Evolutionary conservation across 2,113 vertebrate genomes (phyloP).

Genomic region (Entelurus aequoreus): DNA sequence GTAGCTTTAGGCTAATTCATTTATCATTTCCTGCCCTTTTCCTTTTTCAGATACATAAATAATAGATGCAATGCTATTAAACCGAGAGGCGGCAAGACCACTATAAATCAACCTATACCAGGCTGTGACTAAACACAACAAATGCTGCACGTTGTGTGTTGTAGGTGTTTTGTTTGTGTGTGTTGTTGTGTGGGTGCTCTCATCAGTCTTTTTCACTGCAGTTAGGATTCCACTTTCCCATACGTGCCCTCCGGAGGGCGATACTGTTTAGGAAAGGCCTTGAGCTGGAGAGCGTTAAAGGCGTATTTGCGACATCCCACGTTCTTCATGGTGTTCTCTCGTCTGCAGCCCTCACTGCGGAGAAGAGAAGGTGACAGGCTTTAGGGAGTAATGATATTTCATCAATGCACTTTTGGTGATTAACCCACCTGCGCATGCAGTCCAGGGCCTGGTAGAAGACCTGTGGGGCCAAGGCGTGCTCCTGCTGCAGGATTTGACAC

Average conservation of each 20-base stretch:
- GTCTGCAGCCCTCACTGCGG: slow-evolving; percentile 94
- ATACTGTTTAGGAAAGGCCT: slow-evolving; percentile 98
- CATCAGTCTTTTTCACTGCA: slow-evolving; percentile 37
- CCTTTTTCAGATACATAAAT: not conserved
- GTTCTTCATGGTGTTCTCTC: slow-evolving; percentile 99
- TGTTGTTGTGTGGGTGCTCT: slow-evolving; percentile 24
- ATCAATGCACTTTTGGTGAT: too few species aligned
- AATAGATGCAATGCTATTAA: slow-evolving; percentile 21
- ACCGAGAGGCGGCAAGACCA: slow-evolving; percentile 23
- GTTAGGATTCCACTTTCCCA: slow-evolving; percentile 96
- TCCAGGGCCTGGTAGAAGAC: slow-evolving; percentile 97
- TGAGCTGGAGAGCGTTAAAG: slow-evolving; percentile 97
- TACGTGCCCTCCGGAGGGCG: slow-evolving; percentile 98
- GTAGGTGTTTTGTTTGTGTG: slow-evolving; percentile 21
- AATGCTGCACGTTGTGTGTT: slow-evolving; percentile 17
- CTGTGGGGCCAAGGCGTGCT: slow-evolving; percentile 94
- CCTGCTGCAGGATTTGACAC: slow-evolving; percentile 91
- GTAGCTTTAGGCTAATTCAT: not conserved
- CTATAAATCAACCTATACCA: slow-evolving; percentile 48
- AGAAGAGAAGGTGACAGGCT: not conserved
- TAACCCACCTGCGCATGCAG: slow-evolving; percentile 95
- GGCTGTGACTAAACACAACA: slow-evolving; percentile 55
- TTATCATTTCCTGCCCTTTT: slow-evolving; percentile 1
- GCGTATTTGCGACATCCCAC: slow-evolving; percentile 99
- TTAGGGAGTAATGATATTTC: not conserved